phyloP scores from a whole-genome alignment of 92 coral and sea anemone genomes.

The Palythoa caribaeorum region DNA sequence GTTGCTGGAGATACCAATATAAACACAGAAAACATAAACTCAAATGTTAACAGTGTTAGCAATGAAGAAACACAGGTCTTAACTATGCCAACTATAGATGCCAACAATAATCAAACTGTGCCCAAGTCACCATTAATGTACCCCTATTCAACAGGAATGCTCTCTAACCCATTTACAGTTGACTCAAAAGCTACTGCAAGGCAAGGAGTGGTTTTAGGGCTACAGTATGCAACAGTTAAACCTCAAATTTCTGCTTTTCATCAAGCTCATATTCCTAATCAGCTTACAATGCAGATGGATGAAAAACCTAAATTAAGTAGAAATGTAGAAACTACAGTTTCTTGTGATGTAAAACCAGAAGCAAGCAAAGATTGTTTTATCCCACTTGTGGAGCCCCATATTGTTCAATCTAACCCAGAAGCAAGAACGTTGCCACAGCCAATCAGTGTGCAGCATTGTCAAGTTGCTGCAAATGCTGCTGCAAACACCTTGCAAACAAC shows the following conservation, averaged over 20 bases:
- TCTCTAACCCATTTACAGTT: constrained; percentile 3
- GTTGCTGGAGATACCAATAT: neutral
- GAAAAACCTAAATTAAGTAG: neutral
- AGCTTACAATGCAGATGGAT: neutral
- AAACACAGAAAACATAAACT: neutral
- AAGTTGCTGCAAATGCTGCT: neutral
- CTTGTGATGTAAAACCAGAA: neutral
- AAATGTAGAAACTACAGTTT: neutral
- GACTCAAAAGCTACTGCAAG: constrained; percentile 21
- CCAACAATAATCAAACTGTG: constrained; percentile 12
- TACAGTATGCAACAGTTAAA: neutral
- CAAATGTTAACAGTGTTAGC: neutral
- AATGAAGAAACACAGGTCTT: neutral
- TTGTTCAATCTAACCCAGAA: neutral
- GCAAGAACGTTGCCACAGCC: neutral
- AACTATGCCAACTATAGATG: constrained; percentile 15
- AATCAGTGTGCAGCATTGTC: neutral
- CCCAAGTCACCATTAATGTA: constrained; percentile 25
- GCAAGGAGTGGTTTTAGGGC: neutral
- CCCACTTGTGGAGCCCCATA: neutral
- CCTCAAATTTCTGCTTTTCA: neutral
- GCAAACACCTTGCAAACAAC: neutral
- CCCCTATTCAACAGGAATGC: constrained; percentile 38
- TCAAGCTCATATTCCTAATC: neutral
- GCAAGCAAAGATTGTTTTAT: constrained; percentile 1